phyloP scores from a whole-genome alignment of 1,140 invertebrate species.

The Drosophila tsacasi region DNA sequence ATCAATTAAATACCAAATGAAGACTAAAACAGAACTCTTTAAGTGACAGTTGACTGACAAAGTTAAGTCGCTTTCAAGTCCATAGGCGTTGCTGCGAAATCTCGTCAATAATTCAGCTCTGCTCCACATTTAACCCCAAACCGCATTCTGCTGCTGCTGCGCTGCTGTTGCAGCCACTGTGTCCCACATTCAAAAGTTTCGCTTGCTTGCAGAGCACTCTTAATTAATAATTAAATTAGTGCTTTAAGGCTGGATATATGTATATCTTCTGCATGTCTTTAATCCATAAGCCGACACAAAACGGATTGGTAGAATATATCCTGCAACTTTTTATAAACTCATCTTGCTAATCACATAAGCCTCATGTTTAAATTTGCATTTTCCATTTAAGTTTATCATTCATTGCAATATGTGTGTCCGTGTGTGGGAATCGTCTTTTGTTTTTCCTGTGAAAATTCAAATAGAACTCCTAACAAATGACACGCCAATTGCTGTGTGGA shows the following conservation, averaged over 20 bases:
- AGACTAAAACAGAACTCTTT: not conserved
- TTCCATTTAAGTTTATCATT: conserved; percentile 20
- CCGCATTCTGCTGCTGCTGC: conserved; percentile 38
- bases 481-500: conserved; percentile 20
- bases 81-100: conserved; percentile 18
- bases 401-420: conserved; percentile 1
- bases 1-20: not conserved
- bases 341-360: conserved; percentile 32
- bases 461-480: conserved; percentile 35
- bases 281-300: not conserved
- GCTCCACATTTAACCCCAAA: conserved; percentile 50
- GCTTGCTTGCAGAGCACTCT: conserved; percentile 25
- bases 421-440: conserved; percentile 31
- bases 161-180: conserved; percentile 4
- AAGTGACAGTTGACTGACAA: conserved; percentile 17
- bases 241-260: conserved; percentile 2
- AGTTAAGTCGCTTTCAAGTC: conserved; percentile 19
- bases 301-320: conserved; percentile 4
- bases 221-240: conserved; percentile 53
- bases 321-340: conserved; percentile 20
- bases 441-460: conserved; percentile 32
- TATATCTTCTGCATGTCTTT: not conserved
- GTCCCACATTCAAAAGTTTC: conserved; percentile 55
- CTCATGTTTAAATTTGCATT: conserved; percentile 27
- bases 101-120: conserved; percentile 52